phyloP scores from a whole-genome alignment of 2,797 vertebrate species.

The Labeo calbasu region DNA sequence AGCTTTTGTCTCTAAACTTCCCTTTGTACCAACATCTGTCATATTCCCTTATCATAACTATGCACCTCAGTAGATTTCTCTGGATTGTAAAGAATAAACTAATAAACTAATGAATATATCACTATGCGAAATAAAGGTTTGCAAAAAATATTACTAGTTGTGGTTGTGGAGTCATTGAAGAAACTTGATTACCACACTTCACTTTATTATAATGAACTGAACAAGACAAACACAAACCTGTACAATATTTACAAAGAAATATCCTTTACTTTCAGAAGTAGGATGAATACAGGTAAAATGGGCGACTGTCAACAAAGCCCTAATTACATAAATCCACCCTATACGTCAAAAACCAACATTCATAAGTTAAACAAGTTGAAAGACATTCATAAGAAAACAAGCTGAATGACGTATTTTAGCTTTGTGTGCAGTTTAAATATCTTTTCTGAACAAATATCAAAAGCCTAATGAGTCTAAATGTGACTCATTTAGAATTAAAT shows the following conservation, averaged over 20 bases:
- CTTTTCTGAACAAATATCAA: slow-evolving; percentile 1
- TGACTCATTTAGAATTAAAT: slow-evolving; percentile 9
- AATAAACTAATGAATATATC: slow-evolving; percentile 45
- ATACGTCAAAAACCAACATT: neutral
- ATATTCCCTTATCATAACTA: slow-evolving; percentile 61
- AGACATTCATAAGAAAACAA: neutral
- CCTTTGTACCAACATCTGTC: slow-evolving; percentile 57
- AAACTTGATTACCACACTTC: slow-evolving; percentile 5
- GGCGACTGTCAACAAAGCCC: neutral
- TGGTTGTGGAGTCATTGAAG: neutral
- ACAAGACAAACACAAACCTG: slow-evolving; percentile 1
- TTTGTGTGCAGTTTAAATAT: neutral
- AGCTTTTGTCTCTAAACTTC: slow-evolving; percentile 30
- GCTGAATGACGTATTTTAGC: neutral
- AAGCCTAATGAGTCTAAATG: neutral
- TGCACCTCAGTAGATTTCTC: slow-evolving; percentile 63
- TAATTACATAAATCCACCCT: neutral
- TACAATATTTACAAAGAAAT: slow-evolving; percentile 40
- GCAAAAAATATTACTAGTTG: slow-evolving; percentile 41
- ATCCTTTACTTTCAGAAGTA: slow-evolving; percentile 25
- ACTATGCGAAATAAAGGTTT: slow-evolving; percentile 65
- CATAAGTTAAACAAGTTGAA: slow-evolving; percentile 17
- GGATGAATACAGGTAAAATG: neutral
- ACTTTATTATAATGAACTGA: neutral
- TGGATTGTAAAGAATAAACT: slow-evolving; percentile 51